Evolutionary conservation across 2,797 vertebrate species (phyloP).

Genomic region (Sebastes hubbsi): DNA sequence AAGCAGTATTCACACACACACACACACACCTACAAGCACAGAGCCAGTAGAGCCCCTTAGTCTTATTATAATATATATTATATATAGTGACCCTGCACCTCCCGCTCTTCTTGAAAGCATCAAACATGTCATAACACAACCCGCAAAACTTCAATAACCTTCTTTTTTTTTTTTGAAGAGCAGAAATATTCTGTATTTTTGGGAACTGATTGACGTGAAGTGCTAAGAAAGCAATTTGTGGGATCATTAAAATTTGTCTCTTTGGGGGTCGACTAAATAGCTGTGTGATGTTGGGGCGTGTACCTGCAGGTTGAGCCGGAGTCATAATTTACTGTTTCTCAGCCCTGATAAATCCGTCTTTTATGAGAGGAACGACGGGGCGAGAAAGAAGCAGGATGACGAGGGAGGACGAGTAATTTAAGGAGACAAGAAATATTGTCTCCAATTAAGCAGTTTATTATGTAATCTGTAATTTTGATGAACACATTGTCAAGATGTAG

Average conservation of each 20-base stretch:
- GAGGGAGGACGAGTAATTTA: background rate
- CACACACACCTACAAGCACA: background rate
- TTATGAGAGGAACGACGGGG: background rate
- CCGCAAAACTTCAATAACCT: background rate
- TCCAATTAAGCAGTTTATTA: background rate
- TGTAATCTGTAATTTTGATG: background rate
- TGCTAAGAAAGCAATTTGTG: slow-evolving; percentile 36
- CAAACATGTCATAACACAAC: slow-evolving; percentile 41
- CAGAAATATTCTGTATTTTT: slow-evolving; percentile 7
- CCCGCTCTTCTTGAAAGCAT: background rate
- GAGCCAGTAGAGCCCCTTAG: background rate
- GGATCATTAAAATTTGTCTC: slow-evolving; percentile 51
- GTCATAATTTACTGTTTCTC: slow-evolving; percentile 42
- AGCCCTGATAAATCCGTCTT: slow-evolving; percentile 37
- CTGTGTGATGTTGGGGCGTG: slow-evolving; percentile 56
- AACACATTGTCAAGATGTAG: background rate
- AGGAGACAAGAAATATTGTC: background rate
- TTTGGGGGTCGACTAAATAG: slow-evolving; percentile 35
- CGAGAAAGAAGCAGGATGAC: background rate
- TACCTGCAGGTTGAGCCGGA: slow-evolving; percentile 39
- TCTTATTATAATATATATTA: background rate
- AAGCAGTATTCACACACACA: background rate
- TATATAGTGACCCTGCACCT: background rate
- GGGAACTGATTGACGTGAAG: slow-evolving; percentile 30
- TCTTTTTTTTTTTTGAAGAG: background rate